Evolutionary conservation across 1,140 invertebrate species (phyloP).

Genomic region (Meloidogyne exigua): DNA sequence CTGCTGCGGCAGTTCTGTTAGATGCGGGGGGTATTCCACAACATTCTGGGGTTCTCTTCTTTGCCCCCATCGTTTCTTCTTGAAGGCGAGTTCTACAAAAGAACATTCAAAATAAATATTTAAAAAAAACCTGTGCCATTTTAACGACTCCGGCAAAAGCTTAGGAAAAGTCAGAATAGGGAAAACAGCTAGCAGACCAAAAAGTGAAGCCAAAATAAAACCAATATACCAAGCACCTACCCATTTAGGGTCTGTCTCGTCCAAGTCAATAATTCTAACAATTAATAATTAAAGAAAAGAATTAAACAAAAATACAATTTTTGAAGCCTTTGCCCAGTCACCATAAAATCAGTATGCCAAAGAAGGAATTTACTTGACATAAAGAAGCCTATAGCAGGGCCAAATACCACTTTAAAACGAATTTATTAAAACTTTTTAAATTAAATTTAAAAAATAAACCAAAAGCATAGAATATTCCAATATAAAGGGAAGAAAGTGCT

Average conservation of each 20-base stretch:
- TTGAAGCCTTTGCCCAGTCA: constrained; percentile 45
- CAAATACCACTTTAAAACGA: constrained; percentile 49
- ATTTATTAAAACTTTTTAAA: too few species aligned
- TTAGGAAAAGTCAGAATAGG: constrained; percentile 60
- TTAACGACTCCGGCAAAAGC: constrained; percentile 60
- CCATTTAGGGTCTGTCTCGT: constrained; percentile 63
- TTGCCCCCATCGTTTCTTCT: constrained; percentile 54
- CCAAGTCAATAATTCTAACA: constrained; percentile 51
- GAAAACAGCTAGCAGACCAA: constrained; percentile 57
- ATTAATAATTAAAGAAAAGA: neutral
- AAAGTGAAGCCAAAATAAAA: constrained; percentile 51
- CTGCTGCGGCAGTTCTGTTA: constrained; percentile 52
- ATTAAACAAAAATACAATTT: constrained; percentile 25
- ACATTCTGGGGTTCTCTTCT: constrained; percentile 61
- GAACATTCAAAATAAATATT: neutral
- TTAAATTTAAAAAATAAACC: too few species aligned
- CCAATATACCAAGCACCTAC: constrained; percentile 63
- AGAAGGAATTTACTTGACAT: constrained; percentile 53
- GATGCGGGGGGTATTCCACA: constrained; percentile 62
- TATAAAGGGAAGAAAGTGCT: constrained; percentile 58
- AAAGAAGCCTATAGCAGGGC: constrained; percentile 61
- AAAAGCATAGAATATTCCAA: constrained; percentile 63
- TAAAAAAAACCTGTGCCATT: constrained; percentile 57
- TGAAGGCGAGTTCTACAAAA: constrained; percentile 53
- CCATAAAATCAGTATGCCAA: constrained; percentile 62